Conservation (phyloP, 2,113 vertebrate species). For the Arizona elegans region DNA sequence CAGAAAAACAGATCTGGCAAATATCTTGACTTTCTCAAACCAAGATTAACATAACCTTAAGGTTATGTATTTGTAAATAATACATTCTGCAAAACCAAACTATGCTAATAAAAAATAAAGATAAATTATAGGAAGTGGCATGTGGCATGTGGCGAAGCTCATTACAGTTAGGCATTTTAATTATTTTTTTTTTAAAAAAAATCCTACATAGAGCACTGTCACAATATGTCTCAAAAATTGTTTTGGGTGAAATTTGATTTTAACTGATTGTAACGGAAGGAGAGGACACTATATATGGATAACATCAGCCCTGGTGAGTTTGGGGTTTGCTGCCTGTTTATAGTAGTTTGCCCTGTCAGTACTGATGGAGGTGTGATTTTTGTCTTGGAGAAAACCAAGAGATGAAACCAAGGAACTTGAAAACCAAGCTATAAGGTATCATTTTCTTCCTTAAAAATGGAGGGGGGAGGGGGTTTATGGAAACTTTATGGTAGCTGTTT, state of each 20-base stretch:
- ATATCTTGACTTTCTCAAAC: conserved; percentile 40
- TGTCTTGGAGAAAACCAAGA: background rate
- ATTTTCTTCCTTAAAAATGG: background rate
- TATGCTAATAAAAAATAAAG: background rate
- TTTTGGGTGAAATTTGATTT: conserved; percentile 8
- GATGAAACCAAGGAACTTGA: background rate
- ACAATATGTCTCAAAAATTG: background rate
- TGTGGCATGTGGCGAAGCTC: background rate
- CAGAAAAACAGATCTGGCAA: conserved; percentile 50
- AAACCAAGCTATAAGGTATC: background rate
- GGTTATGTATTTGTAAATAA: conserved; percentile 12
- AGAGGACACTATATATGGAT: conserved; percentile 3
- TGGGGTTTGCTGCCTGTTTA: background rate
- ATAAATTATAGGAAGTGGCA: background rate
- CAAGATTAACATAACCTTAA: conserved; percentile 46
- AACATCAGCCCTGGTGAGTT: background rate
- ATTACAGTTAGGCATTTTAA: background rate
- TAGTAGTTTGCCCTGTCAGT: background rate
- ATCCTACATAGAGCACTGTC: background rate
- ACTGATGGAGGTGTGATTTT: background rate
- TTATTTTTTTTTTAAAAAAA: background rate
- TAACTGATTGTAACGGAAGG: background rate
- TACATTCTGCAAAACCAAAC: background rate
- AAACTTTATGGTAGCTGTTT: background rate
- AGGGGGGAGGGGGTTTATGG: background rate